Evolutionary conservation across 1,140 invertebrate genomes (phyloP), one percentile per base, ranked within the genome.

Genomic region (Calliphora vicina): DNA sequence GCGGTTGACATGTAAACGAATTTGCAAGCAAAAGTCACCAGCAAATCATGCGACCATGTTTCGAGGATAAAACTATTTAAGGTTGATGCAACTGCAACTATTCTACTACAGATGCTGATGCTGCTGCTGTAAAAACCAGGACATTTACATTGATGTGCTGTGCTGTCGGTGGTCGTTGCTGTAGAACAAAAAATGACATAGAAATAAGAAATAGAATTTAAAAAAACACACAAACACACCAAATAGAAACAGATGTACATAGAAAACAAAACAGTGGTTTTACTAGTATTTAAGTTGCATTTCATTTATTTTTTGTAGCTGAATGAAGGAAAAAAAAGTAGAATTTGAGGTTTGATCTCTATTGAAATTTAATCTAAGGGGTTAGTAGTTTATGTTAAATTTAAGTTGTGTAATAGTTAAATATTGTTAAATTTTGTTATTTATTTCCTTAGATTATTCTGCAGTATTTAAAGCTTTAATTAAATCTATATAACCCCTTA

Each of bases 1-100:
- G 95, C 91, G 95, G 82, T 87, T 96, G 12, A 96, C 95, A 6
- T 92, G 94, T 42, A 84, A 87, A 2, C 85, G 85, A 78, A 88
- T 90, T 57, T 89, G 88, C 45, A 89, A 89, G 78, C 85, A 86
- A 35, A 89, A 87, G 81, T 84, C 86, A n/a, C 85, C 87, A 5
- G 85, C 85, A 71, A 89, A 88, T 82, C 88, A 88, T 80, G 81
- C 88, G 76, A 86, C 87, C 57, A 87, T 89, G 84, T 89, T 89
- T 81, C 86, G 87, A 35, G 87, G 88, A 72, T 89, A 85, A 85
- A 67, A 13, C 26, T 67, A 2, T 73, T 20, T 35, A 50, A 17
- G 12, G 5, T 29, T 84, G 80, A 42, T 23, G 27, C 35, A 35
- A 35, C 35, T 2, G 35, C 35, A 35, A 35, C 35, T 8, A 35